A percentile compares a stretch with the other conserved stretches of the same genome.
Conservation (phyloP, 2,113 vertebrate genomes). For the Cynocephalus volans region DNA sequence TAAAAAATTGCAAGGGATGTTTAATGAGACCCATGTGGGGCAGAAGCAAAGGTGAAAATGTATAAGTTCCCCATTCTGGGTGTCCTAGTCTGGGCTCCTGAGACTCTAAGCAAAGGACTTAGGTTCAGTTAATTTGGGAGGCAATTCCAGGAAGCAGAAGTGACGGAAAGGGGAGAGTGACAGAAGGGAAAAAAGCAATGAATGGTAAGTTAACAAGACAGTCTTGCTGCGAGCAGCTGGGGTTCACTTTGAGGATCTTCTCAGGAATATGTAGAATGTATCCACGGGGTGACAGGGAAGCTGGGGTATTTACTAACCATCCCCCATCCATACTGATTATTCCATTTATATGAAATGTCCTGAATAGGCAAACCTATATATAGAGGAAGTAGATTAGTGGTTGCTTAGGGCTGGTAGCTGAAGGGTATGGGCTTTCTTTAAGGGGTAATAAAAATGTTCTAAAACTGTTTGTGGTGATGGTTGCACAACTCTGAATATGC, state of each 20-base stretch:
- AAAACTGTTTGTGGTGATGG: background rate
- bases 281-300: background rate
- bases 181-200: background rate
- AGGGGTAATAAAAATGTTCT: background rate
- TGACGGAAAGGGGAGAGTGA: background rate
- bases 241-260: background rate
- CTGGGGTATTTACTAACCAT: background rate
- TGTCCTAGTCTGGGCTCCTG: background rate
- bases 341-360: background rate
- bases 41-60: background rate
- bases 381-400: background rate
- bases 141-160: background rate
- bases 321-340: background rate
- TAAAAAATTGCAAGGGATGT: background rate
- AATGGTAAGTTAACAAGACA: background rate
- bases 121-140: background rate
- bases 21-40: background rate
- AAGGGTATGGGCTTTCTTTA: background rate
- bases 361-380: background rate
- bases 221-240: background rate
- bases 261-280: background rate
- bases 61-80: background rate
- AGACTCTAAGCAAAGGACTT: background rate
- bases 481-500: background rate
- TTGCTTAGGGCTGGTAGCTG: background rate